Base-by-base conservation (phyloP, 2,888 invertebrate species). In the Blastobasis adustella region DNA sequence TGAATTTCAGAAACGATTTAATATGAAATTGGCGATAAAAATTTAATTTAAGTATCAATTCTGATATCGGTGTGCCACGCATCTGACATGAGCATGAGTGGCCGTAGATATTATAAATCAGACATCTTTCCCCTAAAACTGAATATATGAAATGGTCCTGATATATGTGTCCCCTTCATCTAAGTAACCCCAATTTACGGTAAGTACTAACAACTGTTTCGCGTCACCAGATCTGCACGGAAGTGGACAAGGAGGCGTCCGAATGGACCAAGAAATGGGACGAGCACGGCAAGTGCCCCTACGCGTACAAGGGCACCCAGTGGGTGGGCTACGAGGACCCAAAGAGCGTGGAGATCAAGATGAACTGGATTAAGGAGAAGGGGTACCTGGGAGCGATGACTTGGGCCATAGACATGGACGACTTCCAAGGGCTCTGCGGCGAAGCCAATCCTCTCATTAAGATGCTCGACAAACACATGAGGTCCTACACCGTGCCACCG, bases 351-450 rank as follows among this genome's bases (percentile, higher is more conserved):
- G 93, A 95, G 74, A 94, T 95, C 62, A 97, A 97, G 87, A 95
- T 96, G 95, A 93, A 96, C 71, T 97, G 92, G 89, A 94, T 97
- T 61, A 95, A 94, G 71, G 68, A 91, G 52, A 95, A 93, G 73
- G 95, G 96, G 0, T 86, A 86, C 60, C 93, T 93, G 0, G 97
- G 97, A 0, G 96, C 95, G 0, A 97, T 97, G 97, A 94, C 92
- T 10, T 97, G 97, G 97, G 96, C 97, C 37, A 93, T 96, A 47
- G 95, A 95, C 62, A 96, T 96, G 96, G 97, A 97, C 54, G 97
- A 97, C 75, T 97, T 96, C 73, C 90, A 90, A 53, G 96, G 96
- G 0, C 72, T 95, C 1, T 97, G 97, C 66, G 96, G 96, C 0
- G 89, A 91, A 0, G 90, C 91, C 66, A 95, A 96, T 74, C 90